A percentile compares a stretch with the other conserved stretches of the same genome.
Evolutionary conservation across 1,140 invertebrate genomes (phyloP).

Genomic region (Chlorops oryzae): DNA sequence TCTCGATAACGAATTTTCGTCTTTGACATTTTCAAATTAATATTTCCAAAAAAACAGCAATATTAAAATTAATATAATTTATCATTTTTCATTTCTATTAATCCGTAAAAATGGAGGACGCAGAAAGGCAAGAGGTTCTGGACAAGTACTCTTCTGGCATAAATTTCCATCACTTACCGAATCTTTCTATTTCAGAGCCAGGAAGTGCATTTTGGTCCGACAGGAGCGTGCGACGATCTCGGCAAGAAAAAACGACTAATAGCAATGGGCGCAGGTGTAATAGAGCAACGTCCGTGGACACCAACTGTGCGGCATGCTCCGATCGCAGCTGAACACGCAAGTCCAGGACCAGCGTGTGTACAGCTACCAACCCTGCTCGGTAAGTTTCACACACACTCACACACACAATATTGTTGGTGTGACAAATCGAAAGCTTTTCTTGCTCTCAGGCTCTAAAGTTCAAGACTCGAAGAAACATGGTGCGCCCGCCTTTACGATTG

Average conservation of each 20-base stretch:
- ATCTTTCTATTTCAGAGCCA: no score
- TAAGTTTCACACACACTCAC: slow-evolving; percentile 36
- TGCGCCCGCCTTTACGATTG: slow-evolving; percentile 74
- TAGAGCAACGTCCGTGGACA: slow-evolving; percentile 73
- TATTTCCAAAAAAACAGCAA: no score
- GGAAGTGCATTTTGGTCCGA: background rate
- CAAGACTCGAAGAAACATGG: slow-evolving; percentile 67
- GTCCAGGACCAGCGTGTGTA: slow-evolving; percentile 83
- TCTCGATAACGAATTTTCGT: no score
- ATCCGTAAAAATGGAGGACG: no score
- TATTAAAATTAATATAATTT: no score
- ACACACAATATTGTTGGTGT: background rate
- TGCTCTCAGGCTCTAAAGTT: slow-evolving; percentile 62
- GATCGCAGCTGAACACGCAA: slow-evolving; percentile 83
- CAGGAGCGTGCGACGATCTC: slow-evolving; percentile 6
- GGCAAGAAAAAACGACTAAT: slow-evolving; percentile 22
- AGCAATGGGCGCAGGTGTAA: slow-evolving; percentile 57
- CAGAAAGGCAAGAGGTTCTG: no score
- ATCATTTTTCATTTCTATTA: no score
- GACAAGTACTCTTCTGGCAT: no score
- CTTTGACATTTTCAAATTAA: no score
- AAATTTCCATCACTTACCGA: no score
- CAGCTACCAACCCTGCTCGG: slow-evolving; percentile 71
- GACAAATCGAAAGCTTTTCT: background rate
- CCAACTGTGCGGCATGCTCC: slow-evolving; percentile 84